Conservation (phyloP, 2,888 invertebrate genomes). For the Lissonota sp. region DNA sequence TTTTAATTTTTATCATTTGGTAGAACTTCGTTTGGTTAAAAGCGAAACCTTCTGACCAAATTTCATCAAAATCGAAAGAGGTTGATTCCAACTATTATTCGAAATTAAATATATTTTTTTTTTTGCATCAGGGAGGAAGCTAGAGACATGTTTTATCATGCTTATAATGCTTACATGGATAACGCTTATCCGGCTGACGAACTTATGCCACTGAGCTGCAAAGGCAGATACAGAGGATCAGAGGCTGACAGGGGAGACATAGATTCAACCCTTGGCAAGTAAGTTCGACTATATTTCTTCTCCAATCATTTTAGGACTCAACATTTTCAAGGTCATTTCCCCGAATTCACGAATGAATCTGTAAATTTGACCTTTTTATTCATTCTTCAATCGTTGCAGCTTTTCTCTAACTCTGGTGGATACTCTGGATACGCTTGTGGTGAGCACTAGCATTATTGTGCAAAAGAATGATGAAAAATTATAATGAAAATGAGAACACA, state of each 20-base stretch:
- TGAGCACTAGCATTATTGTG: constrained; percentile 80
- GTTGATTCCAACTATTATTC: too few species aligned
- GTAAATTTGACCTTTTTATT: too few species aligned
- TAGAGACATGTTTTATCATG: constrained; percentile 98
- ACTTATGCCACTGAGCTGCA: constrained; percentile 98
- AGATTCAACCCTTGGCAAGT: constrained; percentile 99
- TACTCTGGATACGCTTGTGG: constrained; percentile 95
- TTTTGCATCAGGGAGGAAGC: constrained; percentile 91
- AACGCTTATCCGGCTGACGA: constrained; percentile 99
- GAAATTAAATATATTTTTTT: constrained; percentile 1
- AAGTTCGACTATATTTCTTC: constrained; percentile 82
- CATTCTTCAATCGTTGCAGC: constrained; percentile 86
- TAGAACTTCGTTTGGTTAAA: too few species aligned
- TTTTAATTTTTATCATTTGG: neutral
- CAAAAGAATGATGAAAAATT: neutral
- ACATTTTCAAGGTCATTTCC: neutral
- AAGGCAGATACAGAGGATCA: constrained; percentile 95
- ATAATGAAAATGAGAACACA: constrained; percentile 7
- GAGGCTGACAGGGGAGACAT: constrained; percentile 97
- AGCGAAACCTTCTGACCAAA: too few species aligned
- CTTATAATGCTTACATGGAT: constrained; percentile 97
- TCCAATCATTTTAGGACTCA: constrained; percentile 34
- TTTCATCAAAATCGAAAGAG: too few species aligned
- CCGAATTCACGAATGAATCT: neutral
- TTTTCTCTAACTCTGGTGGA: constrained; percentile 98